phyloP scores from a whole-genome alignment of 2,113 vertebrate genomes.

The Fulmarus glacialis region DNA sequence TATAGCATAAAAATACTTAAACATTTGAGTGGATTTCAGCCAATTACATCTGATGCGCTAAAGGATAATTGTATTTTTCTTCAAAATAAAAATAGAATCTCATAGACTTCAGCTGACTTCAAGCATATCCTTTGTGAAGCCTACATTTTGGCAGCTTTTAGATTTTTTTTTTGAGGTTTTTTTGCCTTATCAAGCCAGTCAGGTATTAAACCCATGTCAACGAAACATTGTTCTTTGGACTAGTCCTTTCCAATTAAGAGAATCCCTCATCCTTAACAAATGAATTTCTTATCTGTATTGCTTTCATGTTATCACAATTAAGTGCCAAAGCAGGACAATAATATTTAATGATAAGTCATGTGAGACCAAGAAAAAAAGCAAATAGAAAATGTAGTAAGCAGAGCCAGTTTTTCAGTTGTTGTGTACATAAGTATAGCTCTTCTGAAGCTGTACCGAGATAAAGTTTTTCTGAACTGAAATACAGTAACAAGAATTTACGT shows the following conservation, averaged over 20 bases:
- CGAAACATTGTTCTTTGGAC: background rate
- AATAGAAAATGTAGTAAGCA: background rate
- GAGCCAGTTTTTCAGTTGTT: background rate
- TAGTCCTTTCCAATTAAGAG: slow-evolving; percentile 34
- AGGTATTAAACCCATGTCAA: background rate
- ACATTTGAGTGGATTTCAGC: background rate
- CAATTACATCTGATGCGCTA: background rate
- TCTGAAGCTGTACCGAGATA: background rate
- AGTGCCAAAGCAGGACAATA: background rate
- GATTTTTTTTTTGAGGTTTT: background rate
- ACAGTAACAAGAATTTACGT: background rate
- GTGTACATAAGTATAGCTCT: rapidly evolving
- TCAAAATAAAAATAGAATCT: background rate
- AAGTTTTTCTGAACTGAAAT: background rate
- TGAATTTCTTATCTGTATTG: slow-evolving; percentile 14
- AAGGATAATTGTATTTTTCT: background rate
- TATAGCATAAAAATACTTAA: background rate
- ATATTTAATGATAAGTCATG: background rate
- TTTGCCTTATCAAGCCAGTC: background rate
- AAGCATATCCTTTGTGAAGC: background rate
- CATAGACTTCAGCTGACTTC: background rate
- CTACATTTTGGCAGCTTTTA: background rate
- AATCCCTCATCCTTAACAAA: slow-evolving; percentile 29
- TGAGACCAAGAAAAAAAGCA: background rate
- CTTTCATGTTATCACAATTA: background rate